Evolutionary conservation across 2,888 invertebrate species (phyloP), one percentile per base, ranked within the genome.

Genomic region (Ophonus ardosiacus): DNA sequence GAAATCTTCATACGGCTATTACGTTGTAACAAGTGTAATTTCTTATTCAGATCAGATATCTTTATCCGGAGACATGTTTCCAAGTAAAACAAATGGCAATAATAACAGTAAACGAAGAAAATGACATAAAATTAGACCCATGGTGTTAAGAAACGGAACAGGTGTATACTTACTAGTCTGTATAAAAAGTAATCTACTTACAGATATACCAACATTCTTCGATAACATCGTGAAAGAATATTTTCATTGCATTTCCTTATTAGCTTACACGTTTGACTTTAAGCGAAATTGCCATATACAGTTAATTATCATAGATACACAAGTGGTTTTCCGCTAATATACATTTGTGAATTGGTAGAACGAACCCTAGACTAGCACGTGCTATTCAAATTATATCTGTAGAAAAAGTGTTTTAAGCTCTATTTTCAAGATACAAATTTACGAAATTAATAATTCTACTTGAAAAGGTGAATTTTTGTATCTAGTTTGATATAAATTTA

Each of bases 171-270:
- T 74, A 68, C 40, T 17, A 38, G 7, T 6, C 15, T 10, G 40
- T 74, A 7, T 40, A 43, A 74, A 74, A 74, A 74, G 15, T 31
- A 38, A 68, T 68, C 71, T 74, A 18, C 43, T 17, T 74, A 74
- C 18, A 43, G 71, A 74, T 43, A 74, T 74, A 15, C 43, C 8
- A 17, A 74, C 71, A 74, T 1, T 18, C 40, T 43, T 43, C 43
- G 71, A 74, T 51, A 74, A 40, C 17, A 74, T 74, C 71, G 7
- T 43, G 31, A 15, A 43, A 21, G 10, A 18, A 74, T 74, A 74
- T 74, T 51, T 74, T 74, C 71, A 68, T 74, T 40, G 10, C 71
- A 74, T 74, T 74, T 74, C 71, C 71, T 74, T 74, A 74, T 74
- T 74, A 74, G 38, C 18, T 74, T 74, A 74, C 71, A 74, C 71